Conservation (phyloP, 2,113 vertebrate species). For the Chamaetylas fuelleborni region DNA sequence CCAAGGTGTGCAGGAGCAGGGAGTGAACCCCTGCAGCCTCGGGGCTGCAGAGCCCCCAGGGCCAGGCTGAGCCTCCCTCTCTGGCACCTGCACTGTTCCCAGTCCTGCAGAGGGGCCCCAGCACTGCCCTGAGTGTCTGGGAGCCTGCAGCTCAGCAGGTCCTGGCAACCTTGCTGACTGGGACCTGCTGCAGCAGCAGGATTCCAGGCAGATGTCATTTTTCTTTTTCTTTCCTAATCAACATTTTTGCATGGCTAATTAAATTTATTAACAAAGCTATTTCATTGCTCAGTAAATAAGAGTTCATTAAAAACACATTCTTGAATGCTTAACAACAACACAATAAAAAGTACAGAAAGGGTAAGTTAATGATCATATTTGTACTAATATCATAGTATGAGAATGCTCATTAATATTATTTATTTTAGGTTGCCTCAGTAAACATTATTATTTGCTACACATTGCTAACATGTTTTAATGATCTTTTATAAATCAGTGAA, state of each 20-base stretch:
- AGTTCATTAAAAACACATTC: constrained; percentile 42
- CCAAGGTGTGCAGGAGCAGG: fast-evolving
- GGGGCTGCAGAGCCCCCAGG: background rate
- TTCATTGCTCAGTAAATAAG: constrained; percentile 25
- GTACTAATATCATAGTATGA: background rate
- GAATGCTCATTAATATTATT: constrained; percentile 13
- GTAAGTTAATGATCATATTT: constrained; percentile 15
- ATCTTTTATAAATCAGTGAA: constrained; percentile 18
- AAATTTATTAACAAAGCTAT: background rate
- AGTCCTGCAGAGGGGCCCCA: background rate
- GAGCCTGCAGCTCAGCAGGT: background rate
- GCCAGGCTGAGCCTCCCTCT: background rate
- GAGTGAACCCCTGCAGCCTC: background rate
- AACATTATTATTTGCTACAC: background rate
- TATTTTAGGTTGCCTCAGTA: constrained; percentile 4
- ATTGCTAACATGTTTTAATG: background rate
- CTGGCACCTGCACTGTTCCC: background rate
- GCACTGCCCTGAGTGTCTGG: too few relatives aligned
- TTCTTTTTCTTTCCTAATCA: background rate
- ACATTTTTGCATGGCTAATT: background rate
- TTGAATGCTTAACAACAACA: constrained; percentile 1
- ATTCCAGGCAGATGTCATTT: background rate
- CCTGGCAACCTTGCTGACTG: background rate
- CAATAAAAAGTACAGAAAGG: background rate
- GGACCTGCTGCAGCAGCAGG: background rate